Evolutionary conservation across 2,113 vertebrate genomes (phyloP).

Genomic region (Barnardius zonarius): DNA sequence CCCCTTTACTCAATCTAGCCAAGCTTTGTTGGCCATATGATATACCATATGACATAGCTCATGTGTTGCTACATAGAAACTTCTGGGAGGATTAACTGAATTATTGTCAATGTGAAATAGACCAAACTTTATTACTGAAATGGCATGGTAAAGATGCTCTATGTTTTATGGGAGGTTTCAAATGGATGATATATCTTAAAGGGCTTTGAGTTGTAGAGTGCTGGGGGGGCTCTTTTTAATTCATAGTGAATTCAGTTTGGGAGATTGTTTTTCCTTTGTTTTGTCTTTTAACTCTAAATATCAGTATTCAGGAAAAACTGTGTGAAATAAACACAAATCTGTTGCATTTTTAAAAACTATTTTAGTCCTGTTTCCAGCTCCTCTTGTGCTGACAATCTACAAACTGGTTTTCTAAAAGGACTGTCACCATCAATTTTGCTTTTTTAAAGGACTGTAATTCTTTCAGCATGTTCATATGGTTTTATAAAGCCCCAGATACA

Average conservation of each 20-base stretch:
- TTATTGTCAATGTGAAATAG: neutral
- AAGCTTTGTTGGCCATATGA: neutral
- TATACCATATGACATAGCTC: neutral
- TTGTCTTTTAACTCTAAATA: neutral
- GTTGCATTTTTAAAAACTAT: conserved; percentile 33
- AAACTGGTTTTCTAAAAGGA: conserved; percentile 75
- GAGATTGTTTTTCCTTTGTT: neutral
- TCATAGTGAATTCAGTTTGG: neutral
- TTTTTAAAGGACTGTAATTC: conserved; percentile 83
- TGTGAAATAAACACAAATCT: conserved; percentile 37
- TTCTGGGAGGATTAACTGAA: neutral
- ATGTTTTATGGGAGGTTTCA: neutral
- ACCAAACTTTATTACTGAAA: neutral
- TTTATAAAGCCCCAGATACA: conserved; percentile 83
- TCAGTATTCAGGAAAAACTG: conserved; percentile 5
- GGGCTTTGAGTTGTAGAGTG: neutral
- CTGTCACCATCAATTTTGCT: conserved; percentile 82
- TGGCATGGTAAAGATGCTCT: neutral
- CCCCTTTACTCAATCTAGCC: neutral
- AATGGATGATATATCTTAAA: neutral
- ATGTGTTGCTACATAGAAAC: neutral
- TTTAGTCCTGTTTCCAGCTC: conserved; percentile 43
- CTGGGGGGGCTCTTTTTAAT: neutral
- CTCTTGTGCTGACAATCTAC: conserved; percentile 61
- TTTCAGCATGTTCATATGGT: conserved; percentile 84